Base-by-base conservation (phyloP, 2,888 invertebrate genomes). In the Nycteola revayana region DNA sequence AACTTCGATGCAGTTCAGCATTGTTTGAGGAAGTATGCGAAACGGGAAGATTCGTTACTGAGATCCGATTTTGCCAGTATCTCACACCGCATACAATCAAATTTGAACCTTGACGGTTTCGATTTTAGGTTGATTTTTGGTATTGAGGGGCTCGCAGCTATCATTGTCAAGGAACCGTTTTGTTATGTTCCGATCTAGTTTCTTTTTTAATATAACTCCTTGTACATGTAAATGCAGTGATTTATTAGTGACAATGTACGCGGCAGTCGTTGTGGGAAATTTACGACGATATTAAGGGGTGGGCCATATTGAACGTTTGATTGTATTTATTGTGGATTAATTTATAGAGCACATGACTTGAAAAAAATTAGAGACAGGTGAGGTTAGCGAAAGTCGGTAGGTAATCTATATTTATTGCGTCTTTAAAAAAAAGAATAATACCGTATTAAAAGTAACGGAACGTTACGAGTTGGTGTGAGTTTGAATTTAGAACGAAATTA, bases 221-320 rank as follows among this genome's bases (percentile, higher is more conserved):
- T 45, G 42, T 53, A 61, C 61, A 75, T 76, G 74, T 75, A 74
- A 72, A 75, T 75, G 71, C 57, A 61, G 65, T 87, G 84, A 85
- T 85, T 86, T 86, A 87, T 85, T 83, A 77, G 73, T 72, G 78
- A 83, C 84, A 84, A 81, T 82, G 81, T 82, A 80, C 64, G 69
- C 60, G 66, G 60, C 63, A 55, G 58, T 56, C 58, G 61, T 75
- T 83, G 82, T 86, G 87, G 84, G 86, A 87, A 84, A 84, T 87
- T 85, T 86, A 86, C 78, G 85, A 80, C 54, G 65, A 63, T 56
- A 66, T 71, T 59, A 58, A 82, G 75, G 83, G 83, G 81, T 78
- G 75, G 75, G 69, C 44, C 38, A 37, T 54, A 60, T 67, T 65
- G 58, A 56, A 54, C 56, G 50, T 66, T 65, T 73, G 73, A 75